Evolutionary conservation across 2,888 invertebrate genomes (phyloP).

Genomic region (Lysandra coridon): DNA sequence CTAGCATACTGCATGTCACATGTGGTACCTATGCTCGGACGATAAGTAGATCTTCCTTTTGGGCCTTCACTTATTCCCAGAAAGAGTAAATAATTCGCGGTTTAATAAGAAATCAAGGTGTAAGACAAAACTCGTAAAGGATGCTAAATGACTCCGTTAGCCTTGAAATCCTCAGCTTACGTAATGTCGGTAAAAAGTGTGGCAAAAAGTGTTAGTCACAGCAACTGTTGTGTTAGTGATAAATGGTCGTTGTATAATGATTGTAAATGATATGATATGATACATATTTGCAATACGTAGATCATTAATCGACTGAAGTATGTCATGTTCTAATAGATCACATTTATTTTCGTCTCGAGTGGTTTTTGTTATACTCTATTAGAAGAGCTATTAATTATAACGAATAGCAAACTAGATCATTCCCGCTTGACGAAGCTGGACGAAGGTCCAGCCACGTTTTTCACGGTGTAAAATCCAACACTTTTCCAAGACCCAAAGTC

Average conservation of each 20-base stretch:
- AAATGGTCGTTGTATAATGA: background rate
- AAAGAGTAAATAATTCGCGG: background rate
- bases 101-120: background rate
- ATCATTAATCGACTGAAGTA: conserved; percentile 4
- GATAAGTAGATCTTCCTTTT: background rate
- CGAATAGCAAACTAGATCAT: too few species aligned
- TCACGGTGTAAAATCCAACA: too few species aligned
- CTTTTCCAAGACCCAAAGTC: too few species aligned
- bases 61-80: background rate
- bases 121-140: background rate
- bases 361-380: background rate
- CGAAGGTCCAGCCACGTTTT: too few species aligned
- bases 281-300: background rate
- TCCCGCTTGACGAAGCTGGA: too few species aligned
- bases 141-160: conserved; percentile 3
- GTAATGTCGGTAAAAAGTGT: background rate
- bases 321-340: background rate
- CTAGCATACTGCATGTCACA: too few species aligned
- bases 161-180: background rate
- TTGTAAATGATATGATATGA: background rate
- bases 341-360: background rate
- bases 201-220: background rate
- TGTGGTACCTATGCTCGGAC: too few species aligned
- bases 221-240: conserved; percentile 11
- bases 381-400: background rate